Evolutionary conservation across 2,113 vertebrate species (phyloP).

Genomic region (Ellobius talpinus): DNA sequence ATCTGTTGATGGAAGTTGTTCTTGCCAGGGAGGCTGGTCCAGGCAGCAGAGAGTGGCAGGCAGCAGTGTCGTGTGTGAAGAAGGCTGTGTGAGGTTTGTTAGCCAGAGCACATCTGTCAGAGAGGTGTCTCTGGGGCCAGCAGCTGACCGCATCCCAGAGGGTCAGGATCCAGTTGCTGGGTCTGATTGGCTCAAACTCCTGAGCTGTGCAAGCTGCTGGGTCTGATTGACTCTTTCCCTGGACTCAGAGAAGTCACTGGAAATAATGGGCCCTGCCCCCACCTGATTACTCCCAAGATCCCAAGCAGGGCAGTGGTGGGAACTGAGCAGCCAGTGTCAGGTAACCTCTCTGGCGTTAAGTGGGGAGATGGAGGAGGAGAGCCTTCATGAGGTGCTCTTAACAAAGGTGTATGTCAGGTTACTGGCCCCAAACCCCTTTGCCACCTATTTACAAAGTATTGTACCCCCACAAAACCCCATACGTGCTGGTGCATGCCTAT

Average conservation of each 20-base stretch:
- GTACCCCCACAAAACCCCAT: neutral
- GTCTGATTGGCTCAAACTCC: neutral
- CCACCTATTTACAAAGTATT: neutral
- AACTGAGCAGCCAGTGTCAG: neutral
- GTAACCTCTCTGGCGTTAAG: rapidly evolving
- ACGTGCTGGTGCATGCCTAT: neutral
- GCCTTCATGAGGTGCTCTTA: too few species aligned
- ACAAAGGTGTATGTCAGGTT: neutral
- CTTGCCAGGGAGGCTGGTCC: rapidly evolving
- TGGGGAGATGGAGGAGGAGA: neutral
- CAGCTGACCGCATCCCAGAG: rapidly evolving
- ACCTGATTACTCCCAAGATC: rapidly evolving
- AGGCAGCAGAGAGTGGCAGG: too few species aligned
- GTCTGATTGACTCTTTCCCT: neutral
- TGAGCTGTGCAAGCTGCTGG: neutral
- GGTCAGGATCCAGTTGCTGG: neutral
- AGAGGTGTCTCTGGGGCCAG: neutral
- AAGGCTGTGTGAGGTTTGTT: rapidly evolving
- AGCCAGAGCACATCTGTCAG: rapidly evolving
- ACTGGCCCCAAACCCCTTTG: neutral
- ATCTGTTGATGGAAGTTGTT: neutral
- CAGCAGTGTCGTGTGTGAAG: rapidly evolving
- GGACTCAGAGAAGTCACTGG: rapidly evolving
- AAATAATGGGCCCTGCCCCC: neutral
- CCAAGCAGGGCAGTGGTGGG: neutral